phyloP scores from a whole-genome alignment of 1,140 invertebrate species.

The Carcinoscorpius rotundicauda region DNA sequence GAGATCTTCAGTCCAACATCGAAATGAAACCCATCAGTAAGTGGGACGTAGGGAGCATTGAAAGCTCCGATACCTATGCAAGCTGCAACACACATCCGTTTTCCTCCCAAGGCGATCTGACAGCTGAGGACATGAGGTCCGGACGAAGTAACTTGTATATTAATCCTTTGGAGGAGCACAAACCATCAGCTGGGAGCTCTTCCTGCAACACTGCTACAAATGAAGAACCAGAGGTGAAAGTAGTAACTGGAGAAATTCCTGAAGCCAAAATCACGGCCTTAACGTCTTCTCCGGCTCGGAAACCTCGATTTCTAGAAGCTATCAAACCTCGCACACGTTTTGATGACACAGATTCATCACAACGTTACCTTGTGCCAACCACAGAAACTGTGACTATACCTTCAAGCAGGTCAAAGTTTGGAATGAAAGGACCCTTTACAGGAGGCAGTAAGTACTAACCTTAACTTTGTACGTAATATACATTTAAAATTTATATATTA shows the following conservation, averaged over 20 bases:
- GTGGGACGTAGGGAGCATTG: constrained; percentile 55
- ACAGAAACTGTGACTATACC: constrained; percentile 24
- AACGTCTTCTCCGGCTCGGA: constrained; percentile 37
- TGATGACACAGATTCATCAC: constrained; percentile 30
- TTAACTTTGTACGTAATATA: no score
- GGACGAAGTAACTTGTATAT: constrained; percentile 74
- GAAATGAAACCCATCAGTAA: constrained; percentile 31
- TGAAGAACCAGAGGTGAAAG: not conserved
- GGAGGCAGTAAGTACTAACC: no score
- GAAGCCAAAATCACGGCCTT: not conserved
- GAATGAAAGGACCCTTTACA: no score
- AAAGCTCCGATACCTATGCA: constrained; percentile 83
- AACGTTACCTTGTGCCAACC: constrained; percentile 30
- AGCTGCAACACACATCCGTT: constrained; percentile 91
- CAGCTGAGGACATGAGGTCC: constrained; percentile 16
- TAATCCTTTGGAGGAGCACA: constrained; percentile 57
- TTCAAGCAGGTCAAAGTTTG: no score
- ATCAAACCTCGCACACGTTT: constrained; percentile 31
- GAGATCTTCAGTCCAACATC: constrained; percentile 20
- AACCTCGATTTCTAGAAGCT: constrained; percentile 60
- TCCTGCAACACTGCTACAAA: not conserved
- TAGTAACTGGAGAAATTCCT: not conserved
- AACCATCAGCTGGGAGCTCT: not conserved
- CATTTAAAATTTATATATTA: no score
- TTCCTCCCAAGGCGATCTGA: constrained; percentile 47